Evolutionary conservation across 2,113 vertebrate genomes (phyloP), one percentile per base, ranked within the genome.

Genomic region (Psettodes erumei): DNA sequence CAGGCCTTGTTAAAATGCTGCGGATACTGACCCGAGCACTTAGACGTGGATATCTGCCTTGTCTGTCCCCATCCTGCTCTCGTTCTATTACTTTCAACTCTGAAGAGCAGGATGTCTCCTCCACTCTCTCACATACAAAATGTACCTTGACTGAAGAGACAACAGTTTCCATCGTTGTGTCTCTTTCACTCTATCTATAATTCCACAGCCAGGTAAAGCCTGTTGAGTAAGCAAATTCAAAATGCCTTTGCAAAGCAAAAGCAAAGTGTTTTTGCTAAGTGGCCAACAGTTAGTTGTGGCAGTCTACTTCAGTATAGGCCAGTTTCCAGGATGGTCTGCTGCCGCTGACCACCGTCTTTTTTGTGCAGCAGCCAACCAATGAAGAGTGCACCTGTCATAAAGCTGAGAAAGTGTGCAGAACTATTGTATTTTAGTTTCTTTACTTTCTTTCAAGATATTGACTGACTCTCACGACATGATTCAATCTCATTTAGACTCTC

Each of bases 1-100:
- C 51, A 43, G 62, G 83, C 55, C 71, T 84, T 86, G 84, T 87
- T 90, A 87, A 83, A 86, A 71, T 33, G 72, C 64, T 61, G 83
- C 21, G 53, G 71, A 83, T 53, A 54, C 69, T 83, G 83, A 82
- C 58, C 55, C 25, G 55, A 69, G 47, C 32, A 1, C 59, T 72
- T 65, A 71, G 69, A 87, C 30, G 28, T 74, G 77, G 60, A 19
- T n/a, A 53, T 77, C 72, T 75, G 66, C 54, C 59, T 71, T 7
- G 53, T 75, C 80, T 23, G 51, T 86, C 73, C 78, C 73, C 4
- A 37, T 62, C 56, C 73, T 6, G 6, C 71, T 71, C 47, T 53
- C 45, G 37, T 71, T 85, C 38, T n/a, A 56, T 74, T 47, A 68
- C 82, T 62, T 82, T 86, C 47, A 79, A 18, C 75, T 56, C 19